Conservation (phyloP, 2,113 vertebrate species). For the Clarias magur region DNA sequence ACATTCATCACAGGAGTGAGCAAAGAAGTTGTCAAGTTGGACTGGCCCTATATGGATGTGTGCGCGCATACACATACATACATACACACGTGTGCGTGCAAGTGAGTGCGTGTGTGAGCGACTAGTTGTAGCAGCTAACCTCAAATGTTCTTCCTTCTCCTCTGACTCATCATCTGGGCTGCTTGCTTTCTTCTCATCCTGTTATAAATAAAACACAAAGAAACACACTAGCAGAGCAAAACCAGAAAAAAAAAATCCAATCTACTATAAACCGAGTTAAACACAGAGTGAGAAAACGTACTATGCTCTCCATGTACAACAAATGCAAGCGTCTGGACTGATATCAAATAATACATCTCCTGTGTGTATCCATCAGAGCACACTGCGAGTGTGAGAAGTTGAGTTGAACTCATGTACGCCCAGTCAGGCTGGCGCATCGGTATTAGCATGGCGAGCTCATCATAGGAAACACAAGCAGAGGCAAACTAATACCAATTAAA, state of each 20-base stretch:
- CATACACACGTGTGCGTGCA: too few species aligned
- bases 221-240: conserved; percentile 5
- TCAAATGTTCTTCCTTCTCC: conserved; percentile 41
- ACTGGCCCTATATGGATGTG: too few species aligned
- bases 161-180: not conserved
- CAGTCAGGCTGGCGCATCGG: conserved; percentile 54
- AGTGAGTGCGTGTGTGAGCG: not conserved
- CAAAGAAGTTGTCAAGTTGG: not conserved
- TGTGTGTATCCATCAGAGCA: conserved; percentile 51
- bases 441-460: conserved; percentile 63
- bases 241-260: not conserved
- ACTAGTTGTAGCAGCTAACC: conserved; percentile 61
- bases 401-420: conserved; percentile 54
- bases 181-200: conserved; percentile 48
- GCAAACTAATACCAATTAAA: not conserved
- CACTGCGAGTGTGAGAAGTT: conserved; percentile 52
- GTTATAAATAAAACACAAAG: conserved; percentile 20
- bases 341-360: not conserved
- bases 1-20: not conserved
- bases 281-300: not conserved
- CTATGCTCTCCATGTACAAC: not conserved
- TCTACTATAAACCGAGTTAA: not conserved
- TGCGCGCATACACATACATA: not conserved
- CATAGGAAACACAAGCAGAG: conserved; percentile 44
- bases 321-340: not conserved